Evolutionary conservation across 2,888 invertebrate species (phyloP).

Genomic region (Tuberolachnus salignus): DNA sequence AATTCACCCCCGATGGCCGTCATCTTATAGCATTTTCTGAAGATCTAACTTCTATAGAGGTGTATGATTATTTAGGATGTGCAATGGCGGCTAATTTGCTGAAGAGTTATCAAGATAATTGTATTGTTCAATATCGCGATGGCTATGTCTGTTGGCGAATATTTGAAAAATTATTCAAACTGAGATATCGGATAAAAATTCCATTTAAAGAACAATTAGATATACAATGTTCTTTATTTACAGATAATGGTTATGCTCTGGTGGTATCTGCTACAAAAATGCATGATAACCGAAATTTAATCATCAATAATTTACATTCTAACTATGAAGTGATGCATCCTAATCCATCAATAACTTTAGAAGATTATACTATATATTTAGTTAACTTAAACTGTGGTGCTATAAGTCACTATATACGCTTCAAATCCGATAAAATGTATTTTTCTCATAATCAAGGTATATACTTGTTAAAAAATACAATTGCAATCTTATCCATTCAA

Average conservation of each 20-base stretch:
- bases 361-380: constrained; percentile 88
- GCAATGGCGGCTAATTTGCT: no score
- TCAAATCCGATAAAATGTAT: constrained; percentile 90
- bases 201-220: no score
- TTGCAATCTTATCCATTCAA: no score
- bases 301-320: constrained; percentile 80
- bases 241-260: no score
- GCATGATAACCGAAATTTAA: constrained; percentile 82
- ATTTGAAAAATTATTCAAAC: constrained; percentile 78
- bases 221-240: no score
- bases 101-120: constrained; percentile 70
- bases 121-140: constrained; percentile 69
- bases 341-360: constrained; percentile 82
- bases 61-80: no score
- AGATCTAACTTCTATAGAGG: no score
- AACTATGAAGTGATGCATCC: constrained; percentile 92
- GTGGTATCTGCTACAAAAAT: constrained; percentile 87
- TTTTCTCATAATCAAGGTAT: constrained; percentile 95
- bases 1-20: no score
- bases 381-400: no score
- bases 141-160: constrained; percentile 77
- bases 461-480: no score
- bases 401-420: constrained; percentile 80
- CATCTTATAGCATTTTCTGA: no score
- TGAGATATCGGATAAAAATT: no score